These are phyloP conservation scores for Ophion costatus DNA, from an alignment of 2,888 invertebrate species.

Conservation along the genomic window DNA sequence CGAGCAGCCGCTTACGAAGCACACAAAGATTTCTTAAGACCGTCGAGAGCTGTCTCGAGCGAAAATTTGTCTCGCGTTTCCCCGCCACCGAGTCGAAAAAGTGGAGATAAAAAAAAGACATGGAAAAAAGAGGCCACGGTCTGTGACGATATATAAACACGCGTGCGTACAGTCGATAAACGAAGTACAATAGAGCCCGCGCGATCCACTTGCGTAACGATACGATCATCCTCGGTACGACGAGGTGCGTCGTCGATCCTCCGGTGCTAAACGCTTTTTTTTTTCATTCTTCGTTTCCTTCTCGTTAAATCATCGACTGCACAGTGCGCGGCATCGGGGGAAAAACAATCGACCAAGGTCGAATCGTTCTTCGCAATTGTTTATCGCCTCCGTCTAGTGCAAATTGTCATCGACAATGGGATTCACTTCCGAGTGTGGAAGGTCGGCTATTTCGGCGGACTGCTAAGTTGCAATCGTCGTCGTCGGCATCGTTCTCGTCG, in stretches of 20 bases:
- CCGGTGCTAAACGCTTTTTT: slow-evolving; percentile 40
- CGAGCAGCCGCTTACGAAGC: no score
- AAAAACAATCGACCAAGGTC: slow-evolving; percentile 41
- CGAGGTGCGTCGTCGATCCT: slow-evolving; percentile 55
- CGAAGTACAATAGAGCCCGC: slow-evolving; percentile 55
- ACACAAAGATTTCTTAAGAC: background rate
- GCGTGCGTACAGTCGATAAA: slow-evolving; percentile 43
- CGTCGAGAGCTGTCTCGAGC: background rate
- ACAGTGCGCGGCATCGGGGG: background rate
- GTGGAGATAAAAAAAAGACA: slow-evolving; percentile 20
- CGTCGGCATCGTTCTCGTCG: background rate
- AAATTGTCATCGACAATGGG: slow-evolving; percentile 41
- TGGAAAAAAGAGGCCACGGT: slow-evolving; percentile 33
- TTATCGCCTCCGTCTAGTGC: slow-evolving; percentile 14
- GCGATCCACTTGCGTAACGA: slow-evolving; percentile 56
- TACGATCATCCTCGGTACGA: slow-evolving; percentile 33
- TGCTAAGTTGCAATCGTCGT: background rate
- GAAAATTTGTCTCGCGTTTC: background rate
- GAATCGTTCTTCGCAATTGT: slow-evolving; percentile 11
- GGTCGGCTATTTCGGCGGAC: slow-evolving; percentile 12
- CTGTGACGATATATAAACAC: slow-evolving; percentile 41
- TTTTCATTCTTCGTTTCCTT: background rate
- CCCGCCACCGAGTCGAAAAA: background rate
- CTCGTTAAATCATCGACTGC: slow-evolving; percentile 13
- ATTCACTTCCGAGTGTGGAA: slow-evolving; percentile 9